Base-by-base conservation (phyloP, 2,888 invertebrate genomes). In the Drosophila kokeensis region DNA sequence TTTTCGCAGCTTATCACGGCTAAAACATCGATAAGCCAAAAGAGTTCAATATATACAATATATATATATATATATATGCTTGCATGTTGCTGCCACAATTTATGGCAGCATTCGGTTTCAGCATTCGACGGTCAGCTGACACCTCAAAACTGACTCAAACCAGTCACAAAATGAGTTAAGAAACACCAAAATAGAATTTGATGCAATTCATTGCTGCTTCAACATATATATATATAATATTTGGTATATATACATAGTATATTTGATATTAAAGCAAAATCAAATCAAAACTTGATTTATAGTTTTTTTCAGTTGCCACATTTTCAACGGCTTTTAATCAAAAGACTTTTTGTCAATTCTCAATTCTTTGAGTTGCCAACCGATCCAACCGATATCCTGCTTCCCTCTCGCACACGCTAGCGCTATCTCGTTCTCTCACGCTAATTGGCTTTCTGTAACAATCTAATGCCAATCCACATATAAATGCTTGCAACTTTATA, bases 1-100 rank as follows among this genome's bases (percentile, higher is more conserved):
- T 32, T 32, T 11, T 11, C 7, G 45, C 18, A 29, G 53, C 64
- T 78, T 70, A 78, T 78, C 78, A n/a, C 3, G 11, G 27, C 3
- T n/a, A 29, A 18, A 32, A 42, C 15, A 27, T 18, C 24, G 63
- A 76, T 76, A 76, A 63, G 53, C 29, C 32, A 27, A n/a, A 54
- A 40, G 11, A 30, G 4, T 30, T 53, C 18, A 24, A 30, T 24
- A 38, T 2, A 10, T 32, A 38, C 2, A 8, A 24, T 24, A 24
- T 24, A 18, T 5, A 42, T 18, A 18, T 38, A 8, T 18, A 8
- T 18, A 15, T 8, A 8, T 15, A 6, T 6, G 34, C 34, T 6
- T 15, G 34, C 34, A 36, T 38, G 38, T 40, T 2, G 4, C n/a
- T 55, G 27, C 27, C 4, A 27, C 27, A 38, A 38, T 38, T 55